Evolutionary conservation across 2,888 invertebrate genomes (phyloP).

Genomic region (Folsomia candida): DNA sequence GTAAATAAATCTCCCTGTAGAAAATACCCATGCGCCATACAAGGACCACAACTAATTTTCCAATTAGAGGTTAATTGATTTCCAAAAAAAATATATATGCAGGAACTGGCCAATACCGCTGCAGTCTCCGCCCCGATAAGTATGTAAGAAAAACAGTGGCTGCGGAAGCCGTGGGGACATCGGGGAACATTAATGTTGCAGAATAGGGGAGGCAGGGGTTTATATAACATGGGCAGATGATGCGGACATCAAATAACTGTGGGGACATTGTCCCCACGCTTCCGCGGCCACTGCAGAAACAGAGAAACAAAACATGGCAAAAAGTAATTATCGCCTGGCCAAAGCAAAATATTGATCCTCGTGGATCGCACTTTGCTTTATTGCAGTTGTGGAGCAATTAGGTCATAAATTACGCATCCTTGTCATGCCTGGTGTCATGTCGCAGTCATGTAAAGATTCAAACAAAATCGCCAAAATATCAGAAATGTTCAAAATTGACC

Average conservation of each 20-base stretch:
- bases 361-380: not conserved
- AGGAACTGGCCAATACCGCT: not conserved
- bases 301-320: conserved; percentile 13
- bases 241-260: no score
- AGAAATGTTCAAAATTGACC: not conserved
- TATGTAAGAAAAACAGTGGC: not conserved
- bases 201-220: no score
- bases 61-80: conserved; percentile 46
- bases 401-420: conserved; percentile 38
- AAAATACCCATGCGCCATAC: conserved; percentile 27
- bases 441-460: not conserved
- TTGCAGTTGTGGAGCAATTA: conserved; percentile 27
- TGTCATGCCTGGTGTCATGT: not conserved
- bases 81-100: conserved; percentile 5
- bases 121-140: not conserved
- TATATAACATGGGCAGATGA: no score
- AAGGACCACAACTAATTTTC: conserved; percentile 37
- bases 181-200: no score
- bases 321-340: conserved; percentile 33
- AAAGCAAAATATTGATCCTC: not conserved
- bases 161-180: no score
- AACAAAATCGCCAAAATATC: not conserved
- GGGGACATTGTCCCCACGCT: no score
- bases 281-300: not conserved
- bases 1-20: conserved; percentile 26